Base-by-base conservation (phyloP, 2,797 vertebrate species). In the Gymnopithys bicolor region DNA sequence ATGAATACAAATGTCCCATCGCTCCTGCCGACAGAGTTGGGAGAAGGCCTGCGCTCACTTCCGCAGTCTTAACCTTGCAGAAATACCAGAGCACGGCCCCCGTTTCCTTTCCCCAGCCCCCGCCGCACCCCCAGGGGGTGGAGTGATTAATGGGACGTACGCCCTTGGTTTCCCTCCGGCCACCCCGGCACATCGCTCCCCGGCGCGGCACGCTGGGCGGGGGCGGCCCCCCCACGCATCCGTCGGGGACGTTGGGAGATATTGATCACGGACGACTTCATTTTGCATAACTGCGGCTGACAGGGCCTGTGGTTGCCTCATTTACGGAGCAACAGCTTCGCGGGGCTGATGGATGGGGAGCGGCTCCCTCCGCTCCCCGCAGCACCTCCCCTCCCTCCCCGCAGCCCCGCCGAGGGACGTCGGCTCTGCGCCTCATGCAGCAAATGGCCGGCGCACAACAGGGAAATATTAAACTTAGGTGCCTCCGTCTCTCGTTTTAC, bases 281-380 rank as follows among this genome's bases (percentile, higher is more conserved):
- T 96, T 97, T 96, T 94, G 96, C 97, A 95, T 97, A 97, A 97
- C 97, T 95, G 97, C 94, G 95, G 94, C 96, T 97, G 97, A 97
- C 96, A 97, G 94, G 94, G 94, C 94, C 97, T 97, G 97, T 94
- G 95, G 95, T 97, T 97, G 93, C 96, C 96, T 97, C 96, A 95
- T 97, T 97, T 97, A 92, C 96, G 95, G 94, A 95, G 97, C 96
- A 97, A 96, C 95, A 97, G 96, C 96, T 95, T 95, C 75, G 92
- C 95, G 89, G 94, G 85, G 78, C 94, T 95, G 97, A 98, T 97
- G 96, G 97, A 97, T 97, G 94, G 91, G 73, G 94, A 94, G 87
- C 91, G 51, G 95, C 75, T 95, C 89, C 78, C 81, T 80, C 33
- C 22, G 43, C 94, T 41, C 62, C 52, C 37, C 55, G 33, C 41